These are phyloP conservation scores for Tauraco hartlaubi DNA, from an alignment of 2,797 vertebrate genomes.

Conservation along the genomic window DNA sequence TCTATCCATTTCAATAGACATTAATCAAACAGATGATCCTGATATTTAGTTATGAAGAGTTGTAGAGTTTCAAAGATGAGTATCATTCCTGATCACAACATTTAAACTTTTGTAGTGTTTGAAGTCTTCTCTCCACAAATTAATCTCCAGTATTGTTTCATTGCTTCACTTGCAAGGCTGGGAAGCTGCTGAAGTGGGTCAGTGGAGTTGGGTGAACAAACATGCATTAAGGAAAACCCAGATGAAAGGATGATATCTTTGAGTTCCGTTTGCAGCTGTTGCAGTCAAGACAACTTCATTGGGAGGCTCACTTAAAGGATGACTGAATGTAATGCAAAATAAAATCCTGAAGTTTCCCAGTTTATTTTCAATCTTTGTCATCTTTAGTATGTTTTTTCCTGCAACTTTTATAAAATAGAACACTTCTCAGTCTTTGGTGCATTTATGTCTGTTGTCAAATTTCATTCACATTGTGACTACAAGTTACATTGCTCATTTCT, in stretches of 20 bases:
- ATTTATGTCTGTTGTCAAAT: background rate
- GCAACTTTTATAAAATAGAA: background rate
- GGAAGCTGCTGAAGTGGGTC: background rate
- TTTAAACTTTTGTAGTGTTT: background rate
- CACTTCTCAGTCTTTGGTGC: background rate
- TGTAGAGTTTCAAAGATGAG: background rate
- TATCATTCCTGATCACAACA: accelerated
- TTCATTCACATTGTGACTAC: background rate
- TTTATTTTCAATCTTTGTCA: background rate
- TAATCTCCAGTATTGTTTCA: background rate
- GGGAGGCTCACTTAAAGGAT: background rate
- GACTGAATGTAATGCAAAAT: background rate
- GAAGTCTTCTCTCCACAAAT: background rate
- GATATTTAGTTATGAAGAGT: background rate
- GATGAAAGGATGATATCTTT: background rate
- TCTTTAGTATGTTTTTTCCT: background rate
- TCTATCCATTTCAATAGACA: background rate
- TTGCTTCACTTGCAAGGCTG: background rate
- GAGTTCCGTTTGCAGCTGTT: slow-evolving; percentile 17
- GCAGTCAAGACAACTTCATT: background rate
- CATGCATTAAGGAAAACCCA: background rate
- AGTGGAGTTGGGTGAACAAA: background rate
- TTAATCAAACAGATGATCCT: background rate
- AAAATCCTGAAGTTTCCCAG: background rate
- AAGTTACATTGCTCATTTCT: background rate